Evolutionary conservation across 2,113 vertebrate species (phyloP).

Genomic region (Recurvirostra avosetta): DNA sequence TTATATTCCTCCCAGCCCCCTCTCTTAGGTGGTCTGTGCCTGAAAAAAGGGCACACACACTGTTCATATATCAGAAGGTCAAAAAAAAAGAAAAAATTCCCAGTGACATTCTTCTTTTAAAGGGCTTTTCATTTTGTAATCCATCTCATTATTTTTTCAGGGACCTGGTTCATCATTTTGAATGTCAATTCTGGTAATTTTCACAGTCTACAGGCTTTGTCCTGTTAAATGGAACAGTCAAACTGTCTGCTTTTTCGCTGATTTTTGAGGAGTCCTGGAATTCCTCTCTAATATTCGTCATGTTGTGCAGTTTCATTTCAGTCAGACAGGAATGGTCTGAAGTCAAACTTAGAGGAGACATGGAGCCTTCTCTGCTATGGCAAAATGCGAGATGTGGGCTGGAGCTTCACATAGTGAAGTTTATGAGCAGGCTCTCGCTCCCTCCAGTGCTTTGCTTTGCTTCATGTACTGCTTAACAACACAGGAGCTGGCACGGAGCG

Average conservation of each 20-base stretch:
- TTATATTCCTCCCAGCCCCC: background rate
- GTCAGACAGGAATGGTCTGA: background rate
- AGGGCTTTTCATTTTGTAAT: conserved; percentile 22
- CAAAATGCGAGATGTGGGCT: background rate
- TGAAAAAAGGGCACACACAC: background rate
- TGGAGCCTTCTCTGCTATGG: background rate
- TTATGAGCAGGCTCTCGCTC: background rate
- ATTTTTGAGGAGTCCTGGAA: background rate
- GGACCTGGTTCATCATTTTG: conserved; percentile 30
- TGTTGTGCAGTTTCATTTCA: background rate
- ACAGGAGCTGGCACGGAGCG: background rate
- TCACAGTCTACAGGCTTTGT: conserved; percentile 1
- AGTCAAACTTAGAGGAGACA: background rate
- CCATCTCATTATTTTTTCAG: conserved; percentile 24
- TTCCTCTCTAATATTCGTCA: background rate
- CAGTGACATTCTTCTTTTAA: background rate
- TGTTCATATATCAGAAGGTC: background rate
- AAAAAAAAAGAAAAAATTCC: background rate
- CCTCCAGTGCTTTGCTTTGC: conserved; percentile 10
- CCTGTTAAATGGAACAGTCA: background rate
- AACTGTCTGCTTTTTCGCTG: background rate
- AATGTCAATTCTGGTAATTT: conserved; percentile 23
- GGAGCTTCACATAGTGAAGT: background rate
- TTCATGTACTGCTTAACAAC: conserved; percentile 19
- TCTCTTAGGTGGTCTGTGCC: background rate